Evolutionary conservation across 2,113 vertebrate genomes (phyloP).

Genomic region (Pedionomus torquatus): DNA sequence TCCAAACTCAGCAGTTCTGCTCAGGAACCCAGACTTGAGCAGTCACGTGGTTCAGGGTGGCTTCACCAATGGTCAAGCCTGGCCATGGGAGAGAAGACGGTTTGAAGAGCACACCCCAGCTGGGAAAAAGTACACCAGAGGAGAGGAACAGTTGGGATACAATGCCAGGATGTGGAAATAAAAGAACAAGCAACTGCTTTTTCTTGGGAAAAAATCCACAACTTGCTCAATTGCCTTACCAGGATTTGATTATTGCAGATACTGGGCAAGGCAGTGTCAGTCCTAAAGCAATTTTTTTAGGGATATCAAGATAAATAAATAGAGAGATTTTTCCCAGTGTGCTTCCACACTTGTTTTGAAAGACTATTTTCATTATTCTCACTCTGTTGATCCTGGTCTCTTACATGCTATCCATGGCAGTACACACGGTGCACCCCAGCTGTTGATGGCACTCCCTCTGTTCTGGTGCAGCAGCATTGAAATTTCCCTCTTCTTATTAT

Average conservation of each 20-base stretch:
- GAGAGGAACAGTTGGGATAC: background rate
- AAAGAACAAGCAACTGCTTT: background rate
- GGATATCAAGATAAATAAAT: background rate
- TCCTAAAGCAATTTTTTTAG: background rate
- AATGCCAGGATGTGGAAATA: background rate
- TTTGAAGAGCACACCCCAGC: accelerated
- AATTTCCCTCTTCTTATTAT: background rate
- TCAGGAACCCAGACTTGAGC: background rate
- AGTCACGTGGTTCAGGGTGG: background rate
- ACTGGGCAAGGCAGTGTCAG: background rate
- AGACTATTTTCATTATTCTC: background rate
- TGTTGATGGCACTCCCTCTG: accelerated
- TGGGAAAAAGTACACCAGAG: background rate
- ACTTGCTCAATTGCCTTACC: background rate
- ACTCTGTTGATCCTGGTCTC: background rate
- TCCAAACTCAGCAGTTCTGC: background rate
- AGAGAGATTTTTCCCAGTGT: background rate
- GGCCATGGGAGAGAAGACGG: background rate
- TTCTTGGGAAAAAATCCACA: background rate
- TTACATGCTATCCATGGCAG: accelerated
- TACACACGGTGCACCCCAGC: accelerated
- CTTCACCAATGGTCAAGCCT: background rate
- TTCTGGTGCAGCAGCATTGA: background rate
- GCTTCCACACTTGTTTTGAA: background rate
- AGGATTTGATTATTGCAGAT: background rate